Percentiles rank a stretch among this genome's conserved stretches.
These are phyloP conservation scores for Protobothrops flavoviridis DNA, from an alignment of 2,113 vertebrate species.

Conservation along the genomic window DNA sequence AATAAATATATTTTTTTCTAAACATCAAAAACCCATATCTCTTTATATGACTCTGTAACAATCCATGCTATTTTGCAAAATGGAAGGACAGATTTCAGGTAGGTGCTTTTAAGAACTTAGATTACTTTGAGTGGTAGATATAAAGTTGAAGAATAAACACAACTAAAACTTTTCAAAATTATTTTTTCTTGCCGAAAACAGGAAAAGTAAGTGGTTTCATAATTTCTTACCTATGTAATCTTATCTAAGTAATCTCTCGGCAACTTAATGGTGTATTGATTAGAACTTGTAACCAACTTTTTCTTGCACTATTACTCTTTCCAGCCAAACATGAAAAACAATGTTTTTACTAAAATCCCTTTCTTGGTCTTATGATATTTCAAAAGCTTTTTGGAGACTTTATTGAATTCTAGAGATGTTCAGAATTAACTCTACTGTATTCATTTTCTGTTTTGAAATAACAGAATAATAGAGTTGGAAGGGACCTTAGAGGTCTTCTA, in stretches of 20 bases:
- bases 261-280: slow-evolving; percentile 63
- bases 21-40: background rate
- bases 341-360: slow-evolving; percentile 45
- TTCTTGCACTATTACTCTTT: slow-evolving; percentile 56
- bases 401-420: slow-evolving; percentile 41
- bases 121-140: slow-evolving; percentile 39
- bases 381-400: slow-evolving; percentile 54
- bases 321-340: slow-evolving; percentile 62
- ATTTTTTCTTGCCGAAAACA: slow-evolving; percentile 46
- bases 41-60: background rate
- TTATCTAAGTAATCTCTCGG: slow-evolving; percentile 29
- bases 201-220: slow-evolving; percentile 54
- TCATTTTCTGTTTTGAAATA: slow-evolving; percentile 44
- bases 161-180: slow-evolving; percentile 35
- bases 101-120: background rate
- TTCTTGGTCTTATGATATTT: slow-evolving; percentile 51
- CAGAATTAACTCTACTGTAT: slow-evolving; percentile 50
- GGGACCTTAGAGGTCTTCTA: background rate
- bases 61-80: background rate
- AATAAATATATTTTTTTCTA: background rate
- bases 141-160: slow-evolving; percentile 38
- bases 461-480: background rate
- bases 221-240: slow-evolving; percentile 51
- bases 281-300: slow-evolving; percentile 42
- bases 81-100: background rate